Percentiles rank a stretch among this genome's conserved stretches.
Conservation (phyloP, 1,140 invertebrate species). For the Drosophila paulistorum region DNA sequence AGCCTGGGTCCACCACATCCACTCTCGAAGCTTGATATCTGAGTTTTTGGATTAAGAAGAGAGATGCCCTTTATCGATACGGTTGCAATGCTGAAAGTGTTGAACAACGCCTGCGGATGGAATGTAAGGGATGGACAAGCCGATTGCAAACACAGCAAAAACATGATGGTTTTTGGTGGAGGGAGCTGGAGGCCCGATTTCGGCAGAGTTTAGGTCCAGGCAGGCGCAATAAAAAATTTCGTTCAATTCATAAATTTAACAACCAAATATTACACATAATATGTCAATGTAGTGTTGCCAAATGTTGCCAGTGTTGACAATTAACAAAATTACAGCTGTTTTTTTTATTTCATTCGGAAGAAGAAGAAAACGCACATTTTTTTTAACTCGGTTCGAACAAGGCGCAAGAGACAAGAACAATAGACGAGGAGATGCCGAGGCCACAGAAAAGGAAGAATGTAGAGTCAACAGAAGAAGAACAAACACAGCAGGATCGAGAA, state of each 20-base stretch:
- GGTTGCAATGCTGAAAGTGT: not conserved
- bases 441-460: conserved; percentile 37
- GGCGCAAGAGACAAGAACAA: not conserved
- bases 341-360: conserved; percentile 44
- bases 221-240: conserved; percentile 4
- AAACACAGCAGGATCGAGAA: not conserved
- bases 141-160: not conserved
- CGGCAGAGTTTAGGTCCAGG: not conserved
- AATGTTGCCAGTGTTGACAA: conserved; percentile 58
- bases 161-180: not conserved
- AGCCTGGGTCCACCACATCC: not conserved
- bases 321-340: conserved; percentile 66
- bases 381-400: conserved; percentile 44
- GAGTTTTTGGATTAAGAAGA: not conserved
- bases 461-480: conserved; percentile 1
- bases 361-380: conserved; percentile 75
- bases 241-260: conserved; percentile 29
- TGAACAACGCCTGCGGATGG: not conserved
- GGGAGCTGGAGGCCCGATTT: no score
- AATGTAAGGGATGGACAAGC: not conserved
- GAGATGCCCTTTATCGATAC: not conserved
- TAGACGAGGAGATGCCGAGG: conserved; percentile 31
- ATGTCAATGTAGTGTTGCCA: conserved; percentile 22
- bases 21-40: not conserved
- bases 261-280: conserved; percentile 8